phyloP scores from a whole-genome alignment of 2,888 invertebrate species.

The Embidobia sp. region DNA sequence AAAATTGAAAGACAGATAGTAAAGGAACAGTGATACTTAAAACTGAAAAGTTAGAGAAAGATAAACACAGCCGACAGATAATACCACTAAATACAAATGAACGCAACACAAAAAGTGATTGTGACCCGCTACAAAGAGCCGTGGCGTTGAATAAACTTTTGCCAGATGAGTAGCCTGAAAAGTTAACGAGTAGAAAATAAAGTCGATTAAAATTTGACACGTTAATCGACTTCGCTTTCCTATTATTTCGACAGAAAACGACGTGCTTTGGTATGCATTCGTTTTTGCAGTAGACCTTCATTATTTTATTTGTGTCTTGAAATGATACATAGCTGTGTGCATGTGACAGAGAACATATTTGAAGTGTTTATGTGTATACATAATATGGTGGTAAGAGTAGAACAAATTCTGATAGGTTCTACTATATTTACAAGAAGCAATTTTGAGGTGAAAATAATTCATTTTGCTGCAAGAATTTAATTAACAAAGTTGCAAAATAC shows the following conservation, averaged over 20 bases:
- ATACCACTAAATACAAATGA: constrained; percentile 47
- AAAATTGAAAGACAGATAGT: constrained; percentile 36
- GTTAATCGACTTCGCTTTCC: constrained; percentile 24
- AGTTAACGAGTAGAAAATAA: constrained; percentile 15
- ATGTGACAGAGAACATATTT: no score
- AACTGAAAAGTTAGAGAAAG: constrained; percentile 38
- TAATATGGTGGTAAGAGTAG: no score
- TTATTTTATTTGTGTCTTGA: no score
- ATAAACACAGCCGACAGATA: constrained; percentile 47
- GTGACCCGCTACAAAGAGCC: constrained; percentile 10
- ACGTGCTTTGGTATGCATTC: neutral
- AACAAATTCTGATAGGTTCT: no score
- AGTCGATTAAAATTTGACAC: constrained; percentile 16
- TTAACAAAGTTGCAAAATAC: no score
- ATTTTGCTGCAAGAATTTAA: no score
- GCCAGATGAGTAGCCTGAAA: constrained; percentile 16
- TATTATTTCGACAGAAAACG: constrained; percentile 2
- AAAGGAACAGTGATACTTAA: constrained; percentile 41
- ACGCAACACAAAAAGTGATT: constrained; percentile 33
- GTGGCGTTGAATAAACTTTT: constrained; percentile 20
- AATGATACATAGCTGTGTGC: no score
- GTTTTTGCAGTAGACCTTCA: no score
- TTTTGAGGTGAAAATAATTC: no score
- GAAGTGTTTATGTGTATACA: no score
- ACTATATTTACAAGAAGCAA: no score